Evolutionary conservation across 1,140 invertebrate genomes (phyloP).

Genomic region (Drosophila parabipectinata): DNA sequence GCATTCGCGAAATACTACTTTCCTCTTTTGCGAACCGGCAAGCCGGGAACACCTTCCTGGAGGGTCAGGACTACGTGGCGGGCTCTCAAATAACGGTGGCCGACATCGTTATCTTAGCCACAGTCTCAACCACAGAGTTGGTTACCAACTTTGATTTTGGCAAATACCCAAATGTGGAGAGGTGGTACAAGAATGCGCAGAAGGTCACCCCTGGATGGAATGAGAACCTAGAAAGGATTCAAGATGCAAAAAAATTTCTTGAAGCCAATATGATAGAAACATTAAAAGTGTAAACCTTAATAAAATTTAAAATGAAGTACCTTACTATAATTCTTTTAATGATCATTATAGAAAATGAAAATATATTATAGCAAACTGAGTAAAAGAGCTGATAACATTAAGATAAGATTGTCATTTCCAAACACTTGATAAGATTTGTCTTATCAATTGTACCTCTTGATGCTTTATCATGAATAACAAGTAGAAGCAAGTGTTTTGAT

Average conservation of each 20-base stretch:
- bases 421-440: not conserved
- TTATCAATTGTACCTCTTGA: not conserved
- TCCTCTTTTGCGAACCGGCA: slow-evolving; percentile 87
- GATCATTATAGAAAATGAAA: not conserved
- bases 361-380: not conserved
- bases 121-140: slow-evolving; percentile 87
- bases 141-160: slow-evolving; percentile 86
- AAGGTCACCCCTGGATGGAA: slow-evolving; percentile 89
- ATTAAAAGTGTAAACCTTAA: not conserved
- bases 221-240: slow-evolving; percentile 85
- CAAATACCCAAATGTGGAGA: slow-evolving; percentile 87
- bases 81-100: slow-evolving; percentile 90
- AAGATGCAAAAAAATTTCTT: slow-evolving; percentile 31
- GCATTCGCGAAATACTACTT: slow-evolving; percentile 87
- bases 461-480: not conserved
- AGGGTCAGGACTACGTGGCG: slow-evolving; percentile 87
- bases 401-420: not conserved
- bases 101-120: slow-evolving; percentile 87
- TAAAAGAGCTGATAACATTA: not conserved
- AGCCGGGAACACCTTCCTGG: slow-evolving; percentile 87
- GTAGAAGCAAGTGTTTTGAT: not conserved
- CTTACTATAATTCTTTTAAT: not conserved
- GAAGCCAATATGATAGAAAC: slow-evolving; percentile 9
- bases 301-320: too few relatives aligned
- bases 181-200: slow-evolving; percentile 89